Evolutionary conservation across 2,797 vertebrate genomes (phyloP).

Genomic region (Malacoctenus gilli): DNA sequence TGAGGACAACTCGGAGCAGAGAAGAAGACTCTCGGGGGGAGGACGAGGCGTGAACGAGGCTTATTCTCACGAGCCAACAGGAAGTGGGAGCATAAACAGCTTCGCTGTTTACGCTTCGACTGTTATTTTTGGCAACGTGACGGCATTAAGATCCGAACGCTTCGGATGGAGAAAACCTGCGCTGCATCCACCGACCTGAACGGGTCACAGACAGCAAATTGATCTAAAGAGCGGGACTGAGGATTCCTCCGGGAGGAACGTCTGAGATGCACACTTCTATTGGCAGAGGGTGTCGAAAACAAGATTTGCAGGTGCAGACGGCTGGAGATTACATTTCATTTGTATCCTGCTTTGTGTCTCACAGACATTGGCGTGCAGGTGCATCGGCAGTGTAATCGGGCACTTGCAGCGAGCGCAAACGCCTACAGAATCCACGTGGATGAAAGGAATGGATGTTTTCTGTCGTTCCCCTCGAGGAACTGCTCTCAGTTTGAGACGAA

Average conservation of each 20-base stretch:
- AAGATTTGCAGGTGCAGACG: slow-evolving; percentile 28
- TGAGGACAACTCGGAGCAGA: too few relatives aligned
- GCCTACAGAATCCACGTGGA: slow-evolving; percentile 36
- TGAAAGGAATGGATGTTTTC: slow-evolving; percentile 28
- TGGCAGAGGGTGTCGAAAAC: slow-evolving; percentile 9
- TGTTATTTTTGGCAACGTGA: background rate
- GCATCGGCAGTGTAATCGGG: slow-evolving; percentile 15
- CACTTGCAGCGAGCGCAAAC: background rate
- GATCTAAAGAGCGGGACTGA: background rate
- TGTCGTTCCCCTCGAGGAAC: slow-evolving; percentile 16
- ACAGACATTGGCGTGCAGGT: slow-evolving; percentile 26
- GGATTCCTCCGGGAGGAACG: slow-evolving; percentile 15
- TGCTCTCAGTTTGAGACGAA: slow-evolving; percentile 13
- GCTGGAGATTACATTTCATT: slow-evolving; percentile 35
- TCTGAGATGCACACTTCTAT: slow-evolving; percentile 28
- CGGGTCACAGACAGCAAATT: background rate
- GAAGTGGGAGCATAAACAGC: too few relatives aligned
- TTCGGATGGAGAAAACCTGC: background rate
- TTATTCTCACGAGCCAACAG: too few relatives aligned
- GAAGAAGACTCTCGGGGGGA: too few relatives aligned
- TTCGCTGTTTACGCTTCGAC: too few relatives aligned
- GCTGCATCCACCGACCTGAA: slow-evolving; percentile 7
- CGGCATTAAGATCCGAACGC: slow-evolving; percentile 2
- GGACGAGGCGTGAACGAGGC: too few relatives aligned
- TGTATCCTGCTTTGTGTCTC: slow-evolving; percentile 22